Evolutionary conservation across 2,797 vertebrate species (phyloP).

Genomic region (Mustela erminea): DNA sequence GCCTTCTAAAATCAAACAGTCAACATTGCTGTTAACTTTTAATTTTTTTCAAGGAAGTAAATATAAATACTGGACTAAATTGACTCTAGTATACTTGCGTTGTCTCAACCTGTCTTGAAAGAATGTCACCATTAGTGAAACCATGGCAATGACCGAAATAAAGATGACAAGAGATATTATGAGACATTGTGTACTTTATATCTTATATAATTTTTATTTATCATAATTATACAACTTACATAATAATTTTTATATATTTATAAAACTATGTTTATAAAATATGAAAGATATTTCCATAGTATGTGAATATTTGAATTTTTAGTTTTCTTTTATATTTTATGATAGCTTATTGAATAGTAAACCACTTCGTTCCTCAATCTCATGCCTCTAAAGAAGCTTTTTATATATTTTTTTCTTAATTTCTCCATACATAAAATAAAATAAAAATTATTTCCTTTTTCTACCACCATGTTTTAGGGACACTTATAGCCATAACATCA

Average conservation of each 20-base stretch:
- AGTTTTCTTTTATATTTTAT: not conserved
- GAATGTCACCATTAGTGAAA: not conserved
- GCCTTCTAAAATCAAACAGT: not conserved
- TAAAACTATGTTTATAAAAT: not conserved
- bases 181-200: not conserved
- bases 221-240: not conserved
- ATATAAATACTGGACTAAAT: not conserved
- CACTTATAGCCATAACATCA: not conserved
- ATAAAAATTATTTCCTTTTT: not conserved
- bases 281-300: not conserved
- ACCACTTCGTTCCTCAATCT: not conserved
- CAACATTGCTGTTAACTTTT: not conserved
- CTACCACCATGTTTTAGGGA: not conserved
- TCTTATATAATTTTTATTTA: not conserved
- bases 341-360: constrained; percentile 26
- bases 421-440: not conserved
- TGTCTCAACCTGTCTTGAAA: not conserved
- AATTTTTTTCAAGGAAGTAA: not conserved
- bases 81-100: not conserved
- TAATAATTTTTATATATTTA: not conserved
- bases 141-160: not conserved
- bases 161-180: not conserved
- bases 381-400: not conserved
- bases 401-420: not conserved
- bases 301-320: not conserved